Evolutionary conservation across 2,888 invertebrate genomes (phyloP).

Genomic region (Torymus aiolomorphi): DNA sequence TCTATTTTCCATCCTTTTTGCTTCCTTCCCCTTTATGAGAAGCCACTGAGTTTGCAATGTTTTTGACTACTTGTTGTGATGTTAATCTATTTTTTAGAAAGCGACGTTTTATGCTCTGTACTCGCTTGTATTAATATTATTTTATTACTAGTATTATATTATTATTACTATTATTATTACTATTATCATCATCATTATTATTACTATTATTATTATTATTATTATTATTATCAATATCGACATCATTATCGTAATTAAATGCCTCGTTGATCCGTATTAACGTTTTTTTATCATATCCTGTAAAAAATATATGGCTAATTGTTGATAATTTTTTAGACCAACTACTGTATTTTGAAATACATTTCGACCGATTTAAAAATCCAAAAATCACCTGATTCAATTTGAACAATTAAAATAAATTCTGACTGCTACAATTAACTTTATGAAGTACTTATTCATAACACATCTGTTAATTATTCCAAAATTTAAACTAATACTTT

Average conservation of each 20-base stretch:
- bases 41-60: conserved; percentile 14
- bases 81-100: conserved; percentile 51
- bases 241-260: conserved; percentile 53
- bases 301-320: conserved; percentile 38
- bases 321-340: conserved; percentile 36
- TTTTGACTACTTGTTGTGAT: conserved; percentile 40
- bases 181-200: conserved; percentile 49
- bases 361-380: conserved; percentile 12
- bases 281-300: conserved; percentile 49
- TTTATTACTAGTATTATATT: conserved; percentile 53
- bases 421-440: background rate
- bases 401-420: background rate
- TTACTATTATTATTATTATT: conserved; percentile 51
- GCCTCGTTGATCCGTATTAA: conserved; percentile 55
- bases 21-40: conserved; percentile 46
- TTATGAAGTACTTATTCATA: background rate
- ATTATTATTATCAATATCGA: conserved; percentile 46
- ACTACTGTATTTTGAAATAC: conserved; percentile 19
- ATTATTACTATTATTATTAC: conserved; percentile 44
- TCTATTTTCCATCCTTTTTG: conserved; percentile 52
- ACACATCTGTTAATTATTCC: background rate
- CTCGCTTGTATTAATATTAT: conserved; percentile 57
- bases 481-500: background rate
- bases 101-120: conserved; percentile 51
- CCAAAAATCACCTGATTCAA: background rate